These are phyloP conservation scores for Noctua fimbriata DNA, from an alignment of 2,888 invertebrate genomes.

Conservation along the genomic window DNA sequence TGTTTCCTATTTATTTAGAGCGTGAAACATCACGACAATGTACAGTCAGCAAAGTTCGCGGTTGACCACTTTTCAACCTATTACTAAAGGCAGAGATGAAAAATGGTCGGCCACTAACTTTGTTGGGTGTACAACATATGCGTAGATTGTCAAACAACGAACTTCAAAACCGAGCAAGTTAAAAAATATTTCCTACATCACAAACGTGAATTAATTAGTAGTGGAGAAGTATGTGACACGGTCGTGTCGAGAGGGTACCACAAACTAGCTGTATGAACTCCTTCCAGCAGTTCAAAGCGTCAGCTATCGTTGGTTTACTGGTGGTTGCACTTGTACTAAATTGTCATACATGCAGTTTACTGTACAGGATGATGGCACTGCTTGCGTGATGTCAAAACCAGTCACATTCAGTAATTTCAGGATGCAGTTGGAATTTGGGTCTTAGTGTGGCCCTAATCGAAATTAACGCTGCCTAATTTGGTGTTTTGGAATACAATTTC, in stretches of 20 bases:
- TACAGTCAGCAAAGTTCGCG: not conserved
- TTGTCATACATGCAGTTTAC: not conserved
- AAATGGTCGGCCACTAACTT: not conserved
- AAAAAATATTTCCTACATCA: not conserved
- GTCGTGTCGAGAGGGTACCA: not conserved
- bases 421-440: too few relatives aligned
- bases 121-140: slow-evolving; percentile 3
- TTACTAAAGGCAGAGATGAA: not conserved
- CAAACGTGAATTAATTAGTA: slow-evolving; percentile 20
- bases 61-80: not conserved
- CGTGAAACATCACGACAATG: not conserved
- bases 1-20: not conserved
- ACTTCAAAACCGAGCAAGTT: slow-evolving; percentile 5
- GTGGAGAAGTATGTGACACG: slow-evolving; percentile 17
- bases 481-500: too few relatives aligned
- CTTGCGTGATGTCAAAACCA: not conserved
- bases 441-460: too few relatives aligned
- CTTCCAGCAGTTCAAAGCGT: not conserved
- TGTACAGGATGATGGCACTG: not conserved
- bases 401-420: not conserved
- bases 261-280: not conserved
- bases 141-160: slow-evolving; percentile 2
- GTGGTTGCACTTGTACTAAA: not conserved
- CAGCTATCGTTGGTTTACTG: not conserved
- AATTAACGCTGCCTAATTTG: too few relatives aligned